A percentile compares a stretch with the other conserved stretches of the same genome.
Evolutionary conservation across 64 coral and sea anemone species (phyloP).

Genomic region (Pocillopora damicornis): DNA sequence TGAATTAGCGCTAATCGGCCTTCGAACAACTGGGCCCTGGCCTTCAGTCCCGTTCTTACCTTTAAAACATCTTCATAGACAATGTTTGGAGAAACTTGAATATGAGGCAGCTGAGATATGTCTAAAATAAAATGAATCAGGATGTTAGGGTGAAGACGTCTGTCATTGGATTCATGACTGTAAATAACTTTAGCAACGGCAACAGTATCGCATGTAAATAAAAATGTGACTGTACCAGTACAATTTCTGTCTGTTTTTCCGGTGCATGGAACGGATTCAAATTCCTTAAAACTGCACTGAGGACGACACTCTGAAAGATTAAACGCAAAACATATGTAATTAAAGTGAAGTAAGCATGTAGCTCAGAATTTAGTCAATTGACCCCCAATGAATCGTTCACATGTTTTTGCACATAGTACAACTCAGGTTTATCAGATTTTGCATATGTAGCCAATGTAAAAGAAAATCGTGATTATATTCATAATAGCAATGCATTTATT

Average conservation of each 20-base stretch:
- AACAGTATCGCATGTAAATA: neutral
- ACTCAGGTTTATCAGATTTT: too few relatives aligned
- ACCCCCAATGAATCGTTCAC: too few relatives aligned
- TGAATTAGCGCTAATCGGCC: too few relatives aligned
- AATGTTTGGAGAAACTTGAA: slow-evolving; percentile 67
- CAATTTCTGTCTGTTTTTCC: slow-evolving; percentile 69
- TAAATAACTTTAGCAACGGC: too few relatives aligned
- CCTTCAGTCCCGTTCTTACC: slow-evolving; percentile 2
- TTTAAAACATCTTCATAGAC: slow-evolving; percentile 72
- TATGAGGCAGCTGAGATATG: slow-evolving; percentile 63
- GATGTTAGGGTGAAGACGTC: neutral
- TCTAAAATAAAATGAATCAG: slow-evolving; percentile 16
- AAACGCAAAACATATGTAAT: neutral
- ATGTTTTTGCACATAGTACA: too few relatives aligned
- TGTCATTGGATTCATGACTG: too few relatives aligned
- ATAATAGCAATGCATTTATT: too few relatives aligned
- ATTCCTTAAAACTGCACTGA: slow-evolving; percentile 70
- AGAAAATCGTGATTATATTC: too few relatives aligned
- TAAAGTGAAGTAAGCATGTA: too few relatives aligned
- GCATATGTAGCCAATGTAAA: too few relatives aligned
- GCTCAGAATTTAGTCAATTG: too few relatives aligned
- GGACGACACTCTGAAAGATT: slow-evolving; percentile 51
- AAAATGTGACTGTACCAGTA: slow-evolving; percentile 42
- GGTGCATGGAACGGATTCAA: slow-evolving; percentile 64
- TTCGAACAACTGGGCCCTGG: too few relatives aligned